These are phyloP conservation scores for Halyomorpha halys DNA, from an alignment of 1,140 invertebrate genomes.

Conservation along the genomic window DNA sequence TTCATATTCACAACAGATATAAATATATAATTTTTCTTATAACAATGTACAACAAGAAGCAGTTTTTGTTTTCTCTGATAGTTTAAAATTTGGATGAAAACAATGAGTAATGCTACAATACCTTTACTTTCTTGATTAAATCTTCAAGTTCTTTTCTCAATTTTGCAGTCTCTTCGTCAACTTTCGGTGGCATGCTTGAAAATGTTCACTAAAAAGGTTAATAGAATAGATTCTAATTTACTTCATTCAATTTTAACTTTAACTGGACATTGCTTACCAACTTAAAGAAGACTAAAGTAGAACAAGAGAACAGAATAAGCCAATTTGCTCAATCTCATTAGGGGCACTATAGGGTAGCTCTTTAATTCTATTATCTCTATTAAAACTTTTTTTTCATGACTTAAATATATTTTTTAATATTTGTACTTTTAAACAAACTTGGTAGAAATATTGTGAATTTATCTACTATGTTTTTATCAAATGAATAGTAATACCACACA, in stretches of 20 bases:
- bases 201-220: no score
- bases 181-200: conserved; percentile 51
- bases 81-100: no score
- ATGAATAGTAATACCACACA: no score
- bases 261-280: background rate
- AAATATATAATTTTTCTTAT: no score
- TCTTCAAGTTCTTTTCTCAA: conserved; percentile 70
- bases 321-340: conserved; percentile 23
- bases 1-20: no score
- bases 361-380: conserved; percentile 1
- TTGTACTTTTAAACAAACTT: background rate
- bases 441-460: no score
- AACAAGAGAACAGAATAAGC: conserved; percentile 12
- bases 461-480: background rate
- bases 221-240: no score
- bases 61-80: no score
- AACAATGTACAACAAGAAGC: no score
- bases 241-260: no score
- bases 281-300: conserved; percentile 10
- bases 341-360: conserved; percentile 21
- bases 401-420: background rate
- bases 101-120: conserved; percentile 34
- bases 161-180: conserved; percentile 61
- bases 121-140: conserved; percentile 59
- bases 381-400: background rate